Base-by-base conservation (phyloP, 2,113 vertebrate species). In the Pitta sordida region DNA sequence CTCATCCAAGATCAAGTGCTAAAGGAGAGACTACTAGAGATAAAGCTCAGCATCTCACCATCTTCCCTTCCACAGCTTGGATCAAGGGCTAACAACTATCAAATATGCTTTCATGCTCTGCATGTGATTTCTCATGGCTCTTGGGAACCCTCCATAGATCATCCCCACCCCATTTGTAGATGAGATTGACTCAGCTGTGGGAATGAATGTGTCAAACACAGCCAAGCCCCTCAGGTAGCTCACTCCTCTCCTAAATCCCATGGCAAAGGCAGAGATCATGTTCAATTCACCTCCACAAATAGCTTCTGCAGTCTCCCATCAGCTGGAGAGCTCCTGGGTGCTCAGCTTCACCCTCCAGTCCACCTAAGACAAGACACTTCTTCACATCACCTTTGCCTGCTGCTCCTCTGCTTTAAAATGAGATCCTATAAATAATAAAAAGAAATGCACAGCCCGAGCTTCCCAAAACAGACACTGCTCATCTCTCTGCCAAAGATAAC, bases 401-500 rank as follows among this genome's bases (percentile, higher is more conserved):
- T 36, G 65, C 62, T 84, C 30, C 36, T 53, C 49, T 24, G 37
- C n/a, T 60, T 59, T 23, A 56, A 92, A 90, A 4, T 11, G 17
- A 48, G 52, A 52, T 60, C 39, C 82, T 7, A 46, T 1, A 78
- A 70, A 62, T 7, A 0, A 83, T 13, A 19, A 15, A 44, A 67
- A 73, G 62, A 58, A 64, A 19, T 0, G 36, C 63, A 55, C 26
- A 76, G 53, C 51, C 67, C 26, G 39, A 82, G 67, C 36, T 76
- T 76, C 69, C 56, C 55, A 36, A 68, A 91, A 69, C 84, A 90
- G 77, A 46, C 46, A 26, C 15, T 3, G 14, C n/a, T 59, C 2
- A 0, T 23, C 56, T 43, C 81, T 26, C 73, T 76, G 85, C 82
- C 95, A 96, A 94, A 91, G 89, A 63, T 26, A 93, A 95, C 75